phyloP scores from a whole-genome alignment of 2,888 invertebrate genomes.

The Eucera pruinosa region DNA sequence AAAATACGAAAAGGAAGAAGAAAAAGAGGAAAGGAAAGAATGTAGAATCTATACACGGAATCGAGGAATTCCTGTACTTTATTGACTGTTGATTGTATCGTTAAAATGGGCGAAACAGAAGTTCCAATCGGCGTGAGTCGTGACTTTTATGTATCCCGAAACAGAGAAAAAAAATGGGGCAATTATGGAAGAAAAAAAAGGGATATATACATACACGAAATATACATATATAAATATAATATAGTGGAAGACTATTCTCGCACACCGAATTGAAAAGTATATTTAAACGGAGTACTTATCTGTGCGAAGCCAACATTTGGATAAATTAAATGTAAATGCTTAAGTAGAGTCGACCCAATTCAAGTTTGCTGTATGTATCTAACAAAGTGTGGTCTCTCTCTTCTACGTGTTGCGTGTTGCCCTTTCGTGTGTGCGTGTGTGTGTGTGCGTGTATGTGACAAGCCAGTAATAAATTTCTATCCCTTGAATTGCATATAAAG shows the following conservation, averaged over 20 bases:
- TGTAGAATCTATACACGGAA: slow-evolving; percentile 12
- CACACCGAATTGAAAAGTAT: slow-evolving; percentile 56
- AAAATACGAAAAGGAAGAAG: not conserved
- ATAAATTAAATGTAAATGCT: slow-evolving; percentile 68
- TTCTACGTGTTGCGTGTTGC: slow-evolving; percentile 64
- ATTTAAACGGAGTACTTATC: slow-evolving; percentile 61
- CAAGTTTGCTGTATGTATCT: slow-evolving; percentile 64
- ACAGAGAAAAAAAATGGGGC: slow-evolving; percentile 17
- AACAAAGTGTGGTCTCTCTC: slow-evolving; percentile 56
- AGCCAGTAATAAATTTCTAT: slow-evolving; percentile 62
- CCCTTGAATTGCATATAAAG: slow-evolving; percentile 56
- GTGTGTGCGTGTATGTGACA: slow-evolving; percentile 43
- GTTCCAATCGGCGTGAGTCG: slow-evolving; percentile 28
- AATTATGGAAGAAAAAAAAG: slow-evolving; percentile 23
- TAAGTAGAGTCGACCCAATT: slow-evolving; percentile 65
- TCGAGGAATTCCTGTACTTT: not conserved
- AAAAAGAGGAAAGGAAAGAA: not conserved
- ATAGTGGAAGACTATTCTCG: slow-evolving; percentile 50
- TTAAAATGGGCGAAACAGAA: slow-evolving; percentile 18
- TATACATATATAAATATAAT: slow-evolving; percentile 13
- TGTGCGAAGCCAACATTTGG: slow-evolving; percentile 57
- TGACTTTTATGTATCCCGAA: slow-evolving; percentile 18
- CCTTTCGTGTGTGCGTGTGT: slow-evolving; percentile 32
- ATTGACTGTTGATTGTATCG: slow-evolving; percentile 22
- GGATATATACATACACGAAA: slow-evolving; percentile 3